Base-by-base conservation (phyloP, 64 coral and sea anemone genomes). In the Dendrophyllia cribrosa region DNA sequence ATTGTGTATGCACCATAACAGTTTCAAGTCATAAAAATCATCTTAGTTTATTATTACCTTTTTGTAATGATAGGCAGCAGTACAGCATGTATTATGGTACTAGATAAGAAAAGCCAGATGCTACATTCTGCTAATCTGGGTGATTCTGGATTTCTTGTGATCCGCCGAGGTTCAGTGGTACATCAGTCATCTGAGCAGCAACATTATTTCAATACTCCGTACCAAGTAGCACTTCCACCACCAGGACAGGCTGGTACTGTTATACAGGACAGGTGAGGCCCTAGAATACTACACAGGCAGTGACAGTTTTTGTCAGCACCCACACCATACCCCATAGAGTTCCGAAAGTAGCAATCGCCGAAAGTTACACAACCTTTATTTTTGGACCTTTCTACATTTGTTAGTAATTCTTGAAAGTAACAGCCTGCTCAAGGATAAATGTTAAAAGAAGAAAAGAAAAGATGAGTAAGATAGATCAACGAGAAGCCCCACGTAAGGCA, bases 201-300 rank as follows among this genome's bases (percentile, higher is more conserved):
- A 17, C 97, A 99, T 74, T 99, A 99, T 86, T 99, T 99, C 44
- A 99, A 99, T 71, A 96, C 97, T 59, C 97, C 97, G 25, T 99
- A 93, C 76, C 97, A 99, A 51, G 88, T 99, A 24, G 97, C 97
- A 13, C 90, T 99, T 48, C 97, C 97, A 86, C 97, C 97, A 7
- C 97, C 97, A 78, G 94, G 90, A 51, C 97, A 96, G 78, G 97
- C 85, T 47, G 97, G 97, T 20, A 82, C 87, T 77, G 93, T 95
- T 20, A 98, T 98, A 91, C 91, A 98, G 88, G 97, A 98, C 91
- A 98, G 90, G 97, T 98, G 53, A 78, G 58, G 6, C 3, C 24
- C 21, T 43, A 4, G 9, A 25, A 58, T 58, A 24, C 59, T 79
- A 22, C 2, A 79, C 1, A 72, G 9, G 7, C 69, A 0, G 69